These are phyloP conservation scores for Nymphalis c-album DNA, from an alignment of 2,888 invertebrate genomes.

Conservation along the genomic window DNA sequence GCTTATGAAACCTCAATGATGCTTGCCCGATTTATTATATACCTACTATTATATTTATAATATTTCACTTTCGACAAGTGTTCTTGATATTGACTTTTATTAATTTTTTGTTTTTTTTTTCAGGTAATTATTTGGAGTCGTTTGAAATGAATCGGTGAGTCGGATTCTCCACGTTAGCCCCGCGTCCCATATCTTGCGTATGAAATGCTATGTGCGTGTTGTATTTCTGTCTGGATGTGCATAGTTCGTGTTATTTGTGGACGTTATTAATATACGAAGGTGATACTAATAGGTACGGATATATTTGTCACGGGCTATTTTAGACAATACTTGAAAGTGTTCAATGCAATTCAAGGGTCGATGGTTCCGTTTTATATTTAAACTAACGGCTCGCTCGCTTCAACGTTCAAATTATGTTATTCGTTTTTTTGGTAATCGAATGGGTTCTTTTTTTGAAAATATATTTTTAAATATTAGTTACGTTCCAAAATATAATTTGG, in stretches of 20 bases:
- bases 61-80: no score
- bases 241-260: slow-evolving; percentile 65
- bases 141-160: slow-evolving; percentile 29
- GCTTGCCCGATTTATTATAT: no score
- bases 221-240: slow-evolving; percentile 63
- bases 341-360: slow-evolving; percentile 55
- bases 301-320: slow-evolving; percentile 73
- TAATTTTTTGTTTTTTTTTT: slow-evolving; percentile 52
- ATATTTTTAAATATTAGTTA: no score
- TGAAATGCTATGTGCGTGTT: slow-evolving; percentile 54
- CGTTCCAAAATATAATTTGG: no score
- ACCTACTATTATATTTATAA: no score
- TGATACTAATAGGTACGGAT: slow-evolving; percentile 68
- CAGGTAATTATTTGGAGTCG: slow-evolving; percentile 58
- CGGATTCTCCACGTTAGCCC: slow-evolving; percentile 49
- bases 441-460: no score
- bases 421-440: no score
- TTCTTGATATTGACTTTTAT: not conserved
- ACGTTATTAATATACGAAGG: slow-evolving; percentile 73
- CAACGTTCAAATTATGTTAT: not conserved
- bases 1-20: no score
- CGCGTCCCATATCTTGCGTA: slow-evolving; percentile 54
- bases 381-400: not conserved
- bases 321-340: slow-evolving; percentile 55
- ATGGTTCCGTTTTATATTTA: slow-evolving; percentile 11